Base-by-base conservation (phyloP, 2,797 vertebrate species). In the Anisognathus igniventris region DNA sequence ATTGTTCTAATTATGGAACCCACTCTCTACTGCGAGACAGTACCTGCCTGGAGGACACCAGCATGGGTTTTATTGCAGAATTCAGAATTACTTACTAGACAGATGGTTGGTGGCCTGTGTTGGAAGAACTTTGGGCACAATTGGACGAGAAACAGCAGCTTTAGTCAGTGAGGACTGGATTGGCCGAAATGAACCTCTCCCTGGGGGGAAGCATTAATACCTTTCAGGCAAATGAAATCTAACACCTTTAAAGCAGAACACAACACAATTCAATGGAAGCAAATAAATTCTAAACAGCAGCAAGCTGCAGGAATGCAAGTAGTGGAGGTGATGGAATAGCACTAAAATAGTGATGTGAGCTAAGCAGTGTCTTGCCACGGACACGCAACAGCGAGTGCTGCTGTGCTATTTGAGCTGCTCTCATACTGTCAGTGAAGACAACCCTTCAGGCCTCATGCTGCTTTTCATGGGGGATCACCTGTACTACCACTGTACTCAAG, bases 121-220 rank as follows among this genome's bases (percentile, higher is more conserved):
- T 81, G 98, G 97, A 65, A 98, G 97, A 76, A 97, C 97, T 98
- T 99, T 99, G 96, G 99, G 98, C 86, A 98, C 95, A 19, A 98
- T 97, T 3, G 99, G 98, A 78, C 98, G 98, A 78, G 99, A 98
- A 79, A 98, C 95, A 68, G 98, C 95, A 48, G 98, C 96, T 92
- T 99, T 98, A 94, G 98, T 96, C 80, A 99, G 97, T 14, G 99
- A 98, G 64, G 99, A 98, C 94, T 99, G 99, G 97, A 99, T 99
- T 65, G 99, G 99, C 91, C 99, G 98, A 97, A 99, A 99, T 6
- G 99, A 99, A 92, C 99, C 99, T 94, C 99, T 99, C 97, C 99
- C 99, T 99, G 95, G 44, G 72, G 94, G 47, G 25, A 67, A 95
- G 81, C 72, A 93, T 48, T 61, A 92, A 88, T 18, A 88, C 7